Conservation (phyloP, 2,113 vertebrate genomes). For the Budorcas taxicolor region DNA sequence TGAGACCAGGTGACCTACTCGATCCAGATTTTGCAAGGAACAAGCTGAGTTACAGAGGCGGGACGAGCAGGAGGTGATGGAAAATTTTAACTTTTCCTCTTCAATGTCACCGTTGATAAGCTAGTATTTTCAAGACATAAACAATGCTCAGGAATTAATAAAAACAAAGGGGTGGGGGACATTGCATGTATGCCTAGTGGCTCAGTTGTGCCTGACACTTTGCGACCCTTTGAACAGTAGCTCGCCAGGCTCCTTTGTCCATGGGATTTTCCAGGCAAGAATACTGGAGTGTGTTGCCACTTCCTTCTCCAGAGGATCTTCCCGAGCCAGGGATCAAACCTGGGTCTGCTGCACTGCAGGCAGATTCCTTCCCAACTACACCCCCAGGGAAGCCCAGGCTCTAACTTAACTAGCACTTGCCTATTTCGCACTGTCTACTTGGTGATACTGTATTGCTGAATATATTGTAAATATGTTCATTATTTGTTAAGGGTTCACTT, state of each 20-base stretch:
- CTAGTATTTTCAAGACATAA: not conserved
- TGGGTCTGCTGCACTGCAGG: not conserved
- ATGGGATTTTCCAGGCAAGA: not conserved
- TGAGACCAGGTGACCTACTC: not conserved
- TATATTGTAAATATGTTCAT: not conserved
- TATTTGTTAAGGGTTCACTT: not conserved
- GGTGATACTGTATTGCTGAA: rapidly evolving
- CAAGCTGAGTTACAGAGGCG: not conserved
- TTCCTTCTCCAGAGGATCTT: not conserved
- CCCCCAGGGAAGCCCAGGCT: not conserved
- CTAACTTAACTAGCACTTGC: not conserved
- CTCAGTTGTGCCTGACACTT: not conserved
- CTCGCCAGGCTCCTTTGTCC: not conserved
- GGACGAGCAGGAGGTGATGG: not conserved
- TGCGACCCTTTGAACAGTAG: not conserved
- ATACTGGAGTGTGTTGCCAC: not conserved
- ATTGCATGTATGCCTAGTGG: not conserved
- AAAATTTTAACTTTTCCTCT: not conserved
- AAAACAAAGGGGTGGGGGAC: not conserved
- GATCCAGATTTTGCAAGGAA: not conserved
- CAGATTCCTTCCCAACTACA: not conserved
- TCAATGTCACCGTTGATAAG: not conserved
- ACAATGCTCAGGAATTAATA: not conserved
- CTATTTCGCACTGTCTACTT: not conserved
- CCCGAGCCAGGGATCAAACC: not conserved